phyloP scores from a whole-genome alignment of 2,888 invertebrate genomes.

The Drosophila sordidapex region DNA sequence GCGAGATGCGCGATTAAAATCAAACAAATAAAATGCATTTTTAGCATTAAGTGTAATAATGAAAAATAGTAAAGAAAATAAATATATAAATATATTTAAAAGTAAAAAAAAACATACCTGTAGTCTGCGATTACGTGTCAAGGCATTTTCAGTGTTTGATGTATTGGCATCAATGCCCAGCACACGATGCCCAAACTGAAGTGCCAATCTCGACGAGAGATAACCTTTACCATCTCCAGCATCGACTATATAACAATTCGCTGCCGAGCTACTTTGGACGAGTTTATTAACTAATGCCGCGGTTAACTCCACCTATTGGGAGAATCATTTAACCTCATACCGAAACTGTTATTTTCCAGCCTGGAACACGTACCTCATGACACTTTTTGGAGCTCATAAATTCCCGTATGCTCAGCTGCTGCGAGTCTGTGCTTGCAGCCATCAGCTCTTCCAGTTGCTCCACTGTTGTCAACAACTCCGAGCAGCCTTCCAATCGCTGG shows the following conservation, averaged over 20 bases:
- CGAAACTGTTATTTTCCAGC: not conserved
- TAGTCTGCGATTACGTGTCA: conserved; percentile 84
- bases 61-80: conserved; percentile 53
- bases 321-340: not conserved
- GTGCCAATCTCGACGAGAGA: conserved; percentile 90
- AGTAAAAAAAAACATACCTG: conserved; percentile 68
- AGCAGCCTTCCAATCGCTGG: conserved; percentile 59
- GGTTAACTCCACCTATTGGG: conserved; percentile 87
- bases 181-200: conserved; percentile 89
- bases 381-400: conserved; percentile 93
- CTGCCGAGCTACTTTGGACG: conserved; percentile 38
- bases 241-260: conserved; percentile 88
- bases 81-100: conserved; percentile 46
- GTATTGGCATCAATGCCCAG: conserved; percentile 92
- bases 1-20: conserved; percentile 91
- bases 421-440: conserved; percentile 4
- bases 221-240: conserved; percentile 96
- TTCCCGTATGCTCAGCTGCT: conserved; percentile 85
- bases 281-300: conserved; percentile 87
- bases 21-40: not conserved
- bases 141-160: conserved; percentile 89
- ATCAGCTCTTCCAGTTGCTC: conserved; percentile 81
- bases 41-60: conserved; percentile 35
- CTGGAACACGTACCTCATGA: conserved; percentile 88
- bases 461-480: conserved; percentile 71